Base-by-base conservation (phyloP, 2,113 vertebrate genomes). In the Perca fluviatilis region DNA sequence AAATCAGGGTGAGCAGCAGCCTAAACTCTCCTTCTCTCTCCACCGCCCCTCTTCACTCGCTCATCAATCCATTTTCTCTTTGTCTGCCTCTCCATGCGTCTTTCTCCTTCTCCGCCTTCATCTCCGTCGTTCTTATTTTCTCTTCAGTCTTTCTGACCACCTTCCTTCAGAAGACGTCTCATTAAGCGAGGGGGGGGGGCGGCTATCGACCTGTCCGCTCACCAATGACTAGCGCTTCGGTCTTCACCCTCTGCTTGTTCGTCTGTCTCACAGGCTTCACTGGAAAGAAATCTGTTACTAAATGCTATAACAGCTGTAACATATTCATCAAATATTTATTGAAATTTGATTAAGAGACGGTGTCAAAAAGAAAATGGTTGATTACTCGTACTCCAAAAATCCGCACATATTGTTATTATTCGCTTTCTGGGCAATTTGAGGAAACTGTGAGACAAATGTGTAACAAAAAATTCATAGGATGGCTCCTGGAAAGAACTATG, bases 1-100 rank as follows among this genome's bases (percentile, higher is more conserved):
- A 71, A 53, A 64, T 50, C 66, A 33, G 46, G 11, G 5, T 4
- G 68, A 79, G 57, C 63, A 12, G 47, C 79, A 43, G 62, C 63
- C 46, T 43, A 51, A 53, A 21, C 58, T 50, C 49, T 61, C 60
- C 21, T 1, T 14, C 73, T 27, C 47, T 40, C 69, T 47, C 62
- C 33, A 7, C 33, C 27, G 47, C 56, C 18, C 11, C 40, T 12
- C 46, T 30, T 18, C 47, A 3, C 53, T 51, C 68, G 0, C 4
- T 23, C 60, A 36, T 50, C 47, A 16, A 1, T 65, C 12, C 7
- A 3, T 51, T 60, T 57, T 56, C 51, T 86, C 27, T 16, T 25
- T 51, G 15, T 43, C 60, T 40, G 21, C 47, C 14, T 21, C 14
- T 64, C 13, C n/a, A 40, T 9, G 7, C 25, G 0, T 36, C 27